Percentiles rank a stretch among this genome's conserved stretches.
These are phyloP conservation scores for Drosophila kuntzei DNA, from an alignment of 2,888 invertebrate genomes.

Conservation along the genomic window DNA sequence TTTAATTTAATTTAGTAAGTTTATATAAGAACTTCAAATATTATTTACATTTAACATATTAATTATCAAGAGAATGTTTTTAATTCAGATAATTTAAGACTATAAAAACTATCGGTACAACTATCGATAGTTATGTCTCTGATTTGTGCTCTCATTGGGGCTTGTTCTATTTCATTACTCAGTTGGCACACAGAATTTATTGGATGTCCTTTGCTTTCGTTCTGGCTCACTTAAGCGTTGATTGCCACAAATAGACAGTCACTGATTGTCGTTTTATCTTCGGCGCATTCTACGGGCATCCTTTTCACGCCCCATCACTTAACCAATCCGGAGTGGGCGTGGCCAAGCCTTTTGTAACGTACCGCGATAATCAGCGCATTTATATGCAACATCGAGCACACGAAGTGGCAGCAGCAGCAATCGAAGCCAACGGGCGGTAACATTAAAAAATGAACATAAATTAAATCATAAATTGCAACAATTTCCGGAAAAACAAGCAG, in stretches of 20 bases:
- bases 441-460: slow-evolving; percentile 75
- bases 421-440: slow-evolving; percentile 27
- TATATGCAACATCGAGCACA: slow-evolving; percentile 69
- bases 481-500: slow-evolving; percentile 67
- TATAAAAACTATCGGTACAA: not conserved
- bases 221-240: slow-evolving; percentile 32
- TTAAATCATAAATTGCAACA: slow-evolving; percentile 79
- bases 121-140: not conserved
- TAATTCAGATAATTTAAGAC: not conserved
- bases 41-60: no score
- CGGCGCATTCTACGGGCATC: slow-evolving; percentile 32
- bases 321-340: slow-evolving; percentile 28
- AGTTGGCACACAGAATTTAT: slow-evolving; percentile 20
- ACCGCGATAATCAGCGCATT: slow-evolving; percentile 72
- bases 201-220: slow-evolving; percentile 8
- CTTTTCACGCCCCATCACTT: slow-evolving; percentile 29
- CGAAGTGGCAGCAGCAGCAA: slow-evolving; percentile 13
- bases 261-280: slow-evolving; percentile 60
- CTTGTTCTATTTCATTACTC: not conserved
- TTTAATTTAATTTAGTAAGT: no score
- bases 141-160: not conserved
- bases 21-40: no score
- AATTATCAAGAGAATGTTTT: no score
- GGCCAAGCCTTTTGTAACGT: slow-evolving; percentile 19
- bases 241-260: slow-evolving; percentile 52